Percentiles rank a stretch among this genome's conserved stretches.
Evolutionary conservation across 2,113 vertebrate genomes (phyloP).

Genomic region (Myiagra hebetior): DNA sequence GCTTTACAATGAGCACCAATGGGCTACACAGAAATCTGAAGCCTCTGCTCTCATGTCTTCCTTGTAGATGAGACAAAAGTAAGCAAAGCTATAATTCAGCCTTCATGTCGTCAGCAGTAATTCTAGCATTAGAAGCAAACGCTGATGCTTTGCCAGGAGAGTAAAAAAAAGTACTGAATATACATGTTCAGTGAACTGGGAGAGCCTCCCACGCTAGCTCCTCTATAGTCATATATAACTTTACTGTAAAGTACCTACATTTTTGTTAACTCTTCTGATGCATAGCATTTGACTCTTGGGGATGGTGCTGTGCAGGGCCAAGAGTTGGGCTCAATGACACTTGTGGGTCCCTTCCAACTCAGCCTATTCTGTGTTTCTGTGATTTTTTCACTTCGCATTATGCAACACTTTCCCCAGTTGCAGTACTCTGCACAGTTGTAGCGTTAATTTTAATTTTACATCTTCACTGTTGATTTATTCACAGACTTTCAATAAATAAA

Average conservation of each 20-base stretch:
- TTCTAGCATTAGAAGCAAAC: not conserved
- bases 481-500: not conserved
- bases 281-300: not conserved
- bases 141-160: not conserved
- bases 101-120: not conserved
- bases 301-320: not conserved
- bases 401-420: not conserved
- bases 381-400: not conserved
- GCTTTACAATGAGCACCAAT: not conserved
- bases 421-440: not conserved
- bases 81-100: not conserved
- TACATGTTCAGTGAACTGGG: not conserved
- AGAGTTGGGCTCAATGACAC: no score
- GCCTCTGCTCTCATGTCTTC: not conserved
- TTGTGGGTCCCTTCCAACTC: not conserved
- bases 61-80: conserved; percentile 4
- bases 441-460: not conserved
- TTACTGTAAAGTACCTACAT: not conserved
- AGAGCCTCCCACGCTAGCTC: not conserved
- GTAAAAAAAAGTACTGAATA: not conserved
- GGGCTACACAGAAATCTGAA: not conserved
- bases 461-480: not conserved
- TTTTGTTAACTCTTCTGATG: not conserved
- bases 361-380: not conserved
- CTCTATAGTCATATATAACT: not conserved